phyloP scores from a whole-genome alignment of 2,797 vertebrate species.

The Dendrocincla tyrannina region DNA sequence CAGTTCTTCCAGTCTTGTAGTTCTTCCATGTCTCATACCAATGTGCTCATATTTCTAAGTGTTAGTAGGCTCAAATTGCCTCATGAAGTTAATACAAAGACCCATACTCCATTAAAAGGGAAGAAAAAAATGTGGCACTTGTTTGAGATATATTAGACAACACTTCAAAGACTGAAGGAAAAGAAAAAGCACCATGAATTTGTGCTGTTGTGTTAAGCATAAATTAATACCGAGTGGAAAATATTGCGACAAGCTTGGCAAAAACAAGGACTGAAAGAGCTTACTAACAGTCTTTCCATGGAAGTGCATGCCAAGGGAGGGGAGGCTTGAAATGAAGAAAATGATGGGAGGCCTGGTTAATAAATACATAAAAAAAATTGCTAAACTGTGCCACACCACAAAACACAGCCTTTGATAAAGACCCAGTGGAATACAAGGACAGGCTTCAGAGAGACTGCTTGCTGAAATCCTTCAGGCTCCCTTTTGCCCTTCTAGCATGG shows the following conservation, averaged over 20 bases:
- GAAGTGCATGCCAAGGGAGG: constrained; percentile 1
- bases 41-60: neutral
- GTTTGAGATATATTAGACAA: neutral
- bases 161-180: neutral
- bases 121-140: neutral
- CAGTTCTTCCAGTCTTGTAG: too few species aligned
- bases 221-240: constrained; percentile 55
- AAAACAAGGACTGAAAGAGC: neutral
- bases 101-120: neutral
- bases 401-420: neutral
- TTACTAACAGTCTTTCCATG: neutral
- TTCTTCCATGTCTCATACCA: neutral
- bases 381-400: neutral
- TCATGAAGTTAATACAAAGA: neutral
- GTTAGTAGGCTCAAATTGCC: neutral
- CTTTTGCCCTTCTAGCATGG: neutral
- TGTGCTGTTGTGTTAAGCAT: neutral
- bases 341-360: neutral
- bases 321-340: constrained; percentile 4
- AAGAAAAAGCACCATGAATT: neutral
- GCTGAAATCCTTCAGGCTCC: neutral
- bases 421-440: neutral
- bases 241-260: constrained; percentile 37
- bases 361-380: neutral
- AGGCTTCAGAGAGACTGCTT: neutral